phyloP scores from a whole-genome alignment of 2,888 invertebrate species.

The Agrilus biguttatus region DNA sequence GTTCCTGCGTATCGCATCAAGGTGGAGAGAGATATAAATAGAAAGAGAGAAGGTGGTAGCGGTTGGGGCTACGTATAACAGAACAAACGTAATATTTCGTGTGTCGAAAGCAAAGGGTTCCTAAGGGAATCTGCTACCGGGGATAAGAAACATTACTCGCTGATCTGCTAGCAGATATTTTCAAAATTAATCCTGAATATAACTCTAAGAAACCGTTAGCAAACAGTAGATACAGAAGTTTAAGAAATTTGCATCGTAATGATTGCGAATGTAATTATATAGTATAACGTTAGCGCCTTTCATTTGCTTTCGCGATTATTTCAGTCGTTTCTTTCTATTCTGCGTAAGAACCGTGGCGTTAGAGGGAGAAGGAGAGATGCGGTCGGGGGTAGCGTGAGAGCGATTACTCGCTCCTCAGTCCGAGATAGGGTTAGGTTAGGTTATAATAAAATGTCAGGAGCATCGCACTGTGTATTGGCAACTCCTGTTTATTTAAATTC shows the following conservation, averaged over 20 bases:
- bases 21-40: too few species aligned
- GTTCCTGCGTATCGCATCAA: too few species aligned
- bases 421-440: constrained; percentile 20
- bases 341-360: constrained; percentile 2
- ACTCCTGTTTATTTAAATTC: constrained; percentile 25
- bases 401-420: constrained; percentile 5
- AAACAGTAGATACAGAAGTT: constrained; percentile 29
- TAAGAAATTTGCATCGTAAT: constrained; percentile 32
- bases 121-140: constrained; percentile 19
- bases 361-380: constrained; percentile 7
- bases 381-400: constrained; percentile 6
- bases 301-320: constrained; percentile 7
- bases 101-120: constrained; percentile 26
- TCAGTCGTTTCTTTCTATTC: constrained; percentile 14
- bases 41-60: too few species aligned
- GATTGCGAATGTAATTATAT: constrained; percentile 29
- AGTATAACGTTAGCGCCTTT: constrained; percentile 14
- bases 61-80: constrained; percentile 4
- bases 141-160: constrained; percentile 26
- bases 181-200: constrained; percentile 31
- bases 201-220: constrained; percentile 27
- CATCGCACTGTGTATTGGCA: constrained; percentile 20
- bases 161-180: constrained; percentile 30
- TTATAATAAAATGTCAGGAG: constrained; percentile 24
- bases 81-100: constrained; percentile 25